Conservation (phyloP, 30 jellyfish, hydroid and myxozoan species). For the Cassiopea xamachana region DNA sequence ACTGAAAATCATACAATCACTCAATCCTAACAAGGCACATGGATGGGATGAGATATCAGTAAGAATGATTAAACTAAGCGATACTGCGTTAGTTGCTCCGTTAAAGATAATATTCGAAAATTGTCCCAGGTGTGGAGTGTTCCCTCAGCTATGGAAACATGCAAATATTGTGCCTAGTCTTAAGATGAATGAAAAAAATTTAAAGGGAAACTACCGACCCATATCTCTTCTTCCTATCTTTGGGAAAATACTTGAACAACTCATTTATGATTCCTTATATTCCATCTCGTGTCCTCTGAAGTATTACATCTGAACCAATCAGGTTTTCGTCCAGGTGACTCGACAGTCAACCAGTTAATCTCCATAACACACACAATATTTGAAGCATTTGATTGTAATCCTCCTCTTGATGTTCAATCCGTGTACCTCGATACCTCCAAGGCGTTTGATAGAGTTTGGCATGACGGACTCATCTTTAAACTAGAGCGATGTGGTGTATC, state of each 20-base stretch:
- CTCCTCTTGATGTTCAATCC: slow-evolving; percentile 58
- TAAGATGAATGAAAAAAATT: slow-evolving; percentile 42
- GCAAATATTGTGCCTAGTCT: slow-evolving; percentile 57
- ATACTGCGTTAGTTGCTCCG: slow-evolving; percentile 51
- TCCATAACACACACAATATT: slow-evolving; percentile 15
- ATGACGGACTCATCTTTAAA: slow-evolving; percentile 62
- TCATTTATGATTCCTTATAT: slow-evolving; percentile 40
- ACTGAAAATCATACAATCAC: slow-evolving; percentile 33
- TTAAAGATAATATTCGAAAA: slow-evolving; percentile 19
- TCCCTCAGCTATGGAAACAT: slow-evolving; percentile 60
- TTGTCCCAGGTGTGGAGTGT: slow-evolving; percentile 30
- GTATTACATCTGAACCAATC: slow-evolving; percentile 37
- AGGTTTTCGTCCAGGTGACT: slow-evolving; percentile 61
- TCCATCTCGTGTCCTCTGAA: slow-evolving; percentile 35
- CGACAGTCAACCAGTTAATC: slow-evolving; percentile 41
- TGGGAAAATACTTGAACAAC: slow-evolving; percentile 56
- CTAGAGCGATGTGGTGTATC: slow-evolving; percentile 64
- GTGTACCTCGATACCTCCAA: slow-evolving; percentile 63
- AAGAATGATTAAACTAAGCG: slow-evolving; percentile 54
- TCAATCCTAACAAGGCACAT: slow-evolving; percentile 56
- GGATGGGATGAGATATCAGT: slow-evolving; percentile 72
- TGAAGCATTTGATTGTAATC: slow-evolving; percentile 41
- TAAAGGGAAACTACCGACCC: slow-evolving; percentile 23
- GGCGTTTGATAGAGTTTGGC: slow-evolving; percentile 73
- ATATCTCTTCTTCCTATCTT: slow-evolving; percentile 56